Conservation (phyloP, 2,797 vertebrate genomes). For the Tachyglossus aculeatus region DNA sequence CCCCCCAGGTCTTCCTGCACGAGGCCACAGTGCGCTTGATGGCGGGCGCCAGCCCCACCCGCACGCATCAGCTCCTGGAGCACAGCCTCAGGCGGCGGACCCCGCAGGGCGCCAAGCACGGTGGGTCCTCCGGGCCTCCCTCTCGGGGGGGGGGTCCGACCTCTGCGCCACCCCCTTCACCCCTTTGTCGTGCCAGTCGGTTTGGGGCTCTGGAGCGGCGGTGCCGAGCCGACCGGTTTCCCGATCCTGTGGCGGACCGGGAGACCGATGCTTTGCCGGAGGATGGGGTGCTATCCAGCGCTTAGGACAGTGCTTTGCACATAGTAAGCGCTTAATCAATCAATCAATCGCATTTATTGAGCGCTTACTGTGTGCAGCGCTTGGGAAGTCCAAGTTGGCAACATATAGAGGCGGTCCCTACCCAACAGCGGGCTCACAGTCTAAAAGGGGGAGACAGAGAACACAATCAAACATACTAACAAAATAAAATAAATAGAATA, state of each 20-base stretch:
- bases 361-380: fast-evolving
- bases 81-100: conserved; percentile 89
- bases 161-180: not conserved
- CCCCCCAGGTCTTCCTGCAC: conserved; percentile 91
- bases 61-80: conserved; percentile 96
- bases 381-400: fast-evolving
- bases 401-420: no score
- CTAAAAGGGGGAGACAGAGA: no score
- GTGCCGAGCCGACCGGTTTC: not conserved
- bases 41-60: conserved; percentile 96
- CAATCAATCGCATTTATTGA: no score
- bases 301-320: no score
- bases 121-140: conserved; percentile 27
- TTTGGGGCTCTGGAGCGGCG: no score
- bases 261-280: not conserved
- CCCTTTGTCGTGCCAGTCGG: no score
- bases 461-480: no score
- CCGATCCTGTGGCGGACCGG: not conserved
- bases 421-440: no score
- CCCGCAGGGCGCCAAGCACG: conserved; percentile 66
- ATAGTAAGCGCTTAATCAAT: no score
- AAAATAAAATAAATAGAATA: no score
- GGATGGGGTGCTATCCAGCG: not conserved
- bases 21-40: conserved; percentile 97
- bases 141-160: fast-evolving